A percentile compares a stretch with the other conserved stretches of the same genome.
Evolutionary conservation across 2,797 vertebrate species (phyloP).

Genomic region (Chaetodon trifasciatus): DNA sequence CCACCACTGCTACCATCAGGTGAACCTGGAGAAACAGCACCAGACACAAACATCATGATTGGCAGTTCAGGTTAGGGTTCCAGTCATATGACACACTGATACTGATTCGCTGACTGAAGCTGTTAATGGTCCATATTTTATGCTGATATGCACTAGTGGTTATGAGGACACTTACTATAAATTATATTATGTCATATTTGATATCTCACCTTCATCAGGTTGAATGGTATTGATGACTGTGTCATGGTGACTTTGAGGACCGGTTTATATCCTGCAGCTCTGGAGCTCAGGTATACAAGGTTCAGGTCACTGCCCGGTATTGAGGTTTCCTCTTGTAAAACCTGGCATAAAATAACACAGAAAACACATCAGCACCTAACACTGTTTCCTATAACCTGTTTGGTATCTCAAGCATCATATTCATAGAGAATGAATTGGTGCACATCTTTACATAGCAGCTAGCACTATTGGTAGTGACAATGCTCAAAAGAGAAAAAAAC

Average conservation of each 20-base stretch:
- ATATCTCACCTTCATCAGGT: constrained; percentile 92
- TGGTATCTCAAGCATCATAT: not conserved
- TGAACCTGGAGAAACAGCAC: constrained; percentile 85
- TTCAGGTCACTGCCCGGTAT: constrained; percentile 96
- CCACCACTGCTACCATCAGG: constrained; percentile 98
- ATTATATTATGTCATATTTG: not conserved
- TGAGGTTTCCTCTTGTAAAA: constrained; percentile 95
- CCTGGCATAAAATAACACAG: constrained; percentile 79
- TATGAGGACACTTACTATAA: not conserved
- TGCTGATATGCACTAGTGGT: not conserved
- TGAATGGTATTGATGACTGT: constrained; percentile 94
- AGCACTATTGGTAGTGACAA: no score
- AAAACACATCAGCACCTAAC: not conserved
- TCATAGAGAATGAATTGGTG: no score
- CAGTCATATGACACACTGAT: not conserved
- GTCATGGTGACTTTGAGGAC: constrained; percentile 98
- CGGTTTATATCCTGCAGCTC: constrained; percentile 96
- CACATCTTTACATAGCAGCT: no score
- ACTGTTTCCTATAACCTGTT: not conserved
- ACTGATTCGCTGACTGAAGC: not conserved
- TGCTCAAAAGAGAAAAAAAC: no score
- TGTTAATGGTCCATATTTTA: not conserved
- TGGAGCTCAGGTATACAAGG: constrained; percentile 94
- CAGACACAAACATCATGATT: not conserved
- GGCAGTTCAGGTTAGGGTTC: not conserved